Percentiles rank a stretch among this genome's conserved stretches.
These are phyloP conservation scores for Zygaena filipendulae DNA, from an alignment of 2,888 invertebrate genomes.

Conservation along the genomic window DNA sequence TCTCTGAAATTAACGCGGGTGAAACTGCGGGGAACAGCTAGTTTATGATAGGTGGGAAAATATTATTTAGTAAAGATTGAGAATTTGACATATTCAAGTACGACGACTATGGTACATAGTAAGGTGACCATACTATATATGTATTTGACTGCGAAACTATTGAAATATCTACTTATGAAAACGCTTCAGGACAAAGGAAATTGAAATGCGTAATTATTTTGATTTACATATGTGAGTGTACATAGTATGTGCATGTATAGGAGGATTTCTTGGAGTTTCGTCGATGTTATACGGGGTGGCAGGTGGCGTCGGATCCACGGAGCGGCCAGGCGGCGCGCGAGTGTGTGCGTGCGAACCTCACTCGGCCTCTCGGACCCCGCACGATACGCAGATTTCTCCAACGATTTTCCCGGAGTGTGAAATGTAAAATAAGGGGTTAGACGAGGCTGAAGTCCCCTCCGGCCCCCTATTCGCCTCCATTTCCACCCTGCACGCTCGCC, in stretches of 20 bases:
- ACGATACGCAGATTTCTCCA: constrained; percentile 68
- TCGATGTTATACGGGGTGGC: constrained; percentile 53
- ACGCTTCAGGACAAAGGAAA: neutral
- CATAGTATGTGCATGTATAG: constrained; percentile 42
- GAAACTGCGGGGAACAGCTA: too few species aligned
- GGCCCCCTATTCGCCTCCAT: constrained; percentile 30
- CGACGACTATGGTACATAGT: too few species aligned
- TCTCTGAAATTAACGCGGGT: too few species aligned
- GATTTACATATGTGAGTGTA: constrained; percentile 40
- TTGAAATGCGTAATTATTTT: neutral
- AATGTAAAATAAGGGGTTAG: constrained; percentile 70
- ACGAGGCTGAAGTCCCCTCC: constrained; percentile 44
- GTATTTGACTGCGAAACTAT: too few species aligned
- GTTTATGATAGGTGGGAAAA: too few species aligned
- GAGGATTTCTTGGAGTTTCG: constrained; percentile 66
- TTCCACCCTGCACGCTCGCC: constrained; percentile 34
- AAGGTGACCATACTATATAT: too few species aligned
- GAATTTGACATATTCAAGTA: too few species aligned
- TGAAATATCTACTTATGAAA: too few species aligned
- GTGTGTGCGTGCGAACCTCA: constrained; percentile 15
- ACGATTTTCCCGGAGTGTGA: constrained; percentile 70
- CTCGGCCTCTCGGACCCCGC: constrained; percentile 53
- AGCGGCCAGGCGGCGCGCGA: constrained; percentile 38
- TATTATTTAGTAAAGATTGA: too few species aligned
- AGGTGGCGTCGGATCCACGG: constrained; percentile 22